Evolutionary conservation across 1,140 invertebrate genomes (phyloP).

Genomic region (Megathymus violae): DNA sequence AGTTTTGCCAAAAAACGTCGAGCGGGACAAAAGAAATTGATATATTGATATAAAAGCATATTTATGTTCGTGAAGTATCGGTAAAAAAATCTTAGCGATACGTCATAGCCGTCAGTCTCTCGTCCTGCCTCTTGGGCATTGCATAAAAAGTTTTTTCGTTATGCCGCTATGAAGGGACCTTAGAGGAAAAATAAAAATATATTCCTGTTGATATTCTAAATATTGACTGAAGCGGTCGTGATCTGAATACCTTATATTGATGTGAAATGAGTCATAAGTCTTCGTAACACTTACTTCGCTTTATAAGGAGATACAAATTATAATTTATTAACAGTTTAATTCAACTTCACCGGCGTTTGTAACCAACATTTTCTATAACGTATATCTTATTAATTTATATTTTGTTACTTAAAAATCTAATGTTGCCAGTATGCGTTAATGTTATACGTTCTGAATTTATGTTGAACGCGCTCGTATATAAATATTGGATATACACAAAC

Average conservation of each 20-base stretch:
- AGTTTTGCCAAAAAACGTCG: slow-evolving; percentile 54
- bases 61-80: slow-evolving; percentile 75
- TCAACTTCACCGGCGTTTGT: too few species aligned
- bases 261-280: slow-evolving; percentile 1
- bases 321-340: background rate
- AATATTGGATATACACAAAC: slow-evolving; percentile 22
- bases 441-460: background rate
- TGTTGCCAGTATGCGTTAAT: too few species aligned
- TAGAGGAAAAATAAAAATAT: slow-evolving; percentile 27
- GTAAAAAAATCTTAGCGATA: slow-evolving; percentile 77
- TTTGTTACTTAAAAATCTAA: too few species aligned
- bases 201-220: slow-evolving; percentile 26
- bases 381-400: too few species aligned
- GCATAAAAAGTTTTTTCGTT: slow-evolving; percentile 63
- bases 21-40: slow-evolving; percentile 74
- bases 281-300: background rate
- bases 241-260: slow-evolving; percentile 3
- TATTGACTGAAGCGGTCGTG: slow-evolving; percentile 17
- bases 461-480: background rate
- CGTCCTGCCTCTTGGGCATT: slow-evolving; percentile 66
- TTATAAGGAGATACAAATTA: background rate
- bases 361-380: too few species aligned
- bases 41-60: slow-evolving; percentile 81
- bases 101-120: slow-evolving; percentile 77
- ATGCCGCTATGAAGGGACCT: slow-evolving; percentile 41